A percentile compares a stretch with the other conserved stretches of the same genome.
phyloP scores from a whole-genome alignment of 2,113 vertebrate genomes.

The Perca fluviatilis region DNA sequence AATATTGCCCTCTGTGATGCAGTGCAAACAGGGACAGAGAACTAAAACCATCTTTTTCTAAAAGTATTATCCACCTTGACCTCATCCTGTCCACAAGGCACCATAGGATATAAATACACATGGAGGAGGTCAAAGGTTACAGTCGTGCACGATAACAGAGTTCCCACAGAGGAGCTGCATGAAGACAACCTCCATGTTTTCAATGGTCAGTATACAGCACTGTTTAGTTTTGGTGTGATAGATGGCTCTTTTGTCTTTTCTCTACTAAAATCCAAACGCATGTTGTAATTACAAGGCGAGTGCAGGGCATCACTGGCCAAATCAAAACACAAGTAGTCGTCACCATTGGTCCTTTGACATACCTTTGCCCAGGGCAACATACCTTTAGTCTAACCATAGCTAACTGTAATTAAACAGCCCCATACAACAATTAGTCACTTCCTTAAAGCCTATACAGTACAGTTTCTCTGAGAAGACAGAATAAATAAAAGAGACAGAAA shows the following conservation, averaged over 20 bases:
- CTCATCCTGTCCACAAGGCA: conserved; percentile 37
- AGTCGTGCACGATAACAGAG: neutral
- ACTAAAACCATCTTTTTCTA: neutral
- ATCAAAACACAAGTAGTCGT: conserved; percentile 63
- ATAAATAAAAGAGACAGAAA: neutral
- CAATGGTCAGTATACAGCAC: neutral
- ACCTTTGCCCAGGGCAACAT: conserved; percentile 61
- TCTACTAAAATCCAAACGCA: conserved; percentile 39
- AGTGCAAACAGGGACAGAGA: conserved; percentile 6
- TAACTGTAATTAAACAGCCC: conserved; percentile 65
- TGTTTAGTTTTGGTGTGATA: neutral
- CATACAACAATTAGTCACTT: conserved; percentile 52
- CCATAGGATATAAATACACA: conserved; percentile 46
- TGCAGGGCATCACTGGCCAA: conserved; percentile 18
- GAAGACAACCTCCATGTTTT: conserved; percentile 3
- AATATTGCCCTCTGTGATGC: neutral
- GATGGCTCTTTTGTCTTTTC: conserved; percentile 4
- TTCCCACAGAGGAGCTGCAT: conserved; percentile 6
- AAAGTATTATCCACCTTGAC: conserved; percentile 32
- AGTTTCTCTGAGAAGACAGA: neutral
- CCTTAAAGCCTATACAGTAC: conserved; percentile 20
- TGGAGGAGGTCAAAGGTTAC: conserved; percentile 46
- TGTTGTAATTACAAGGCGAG: conserved; percentile 68
- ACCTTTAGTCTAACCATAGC: conserved; percentile 35
- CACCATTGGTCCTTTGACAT: conserved; percentile 68